Percentiles rank a stretch among this genome's conserved stretches.
phyloP scores from a whole-genome alignment of 1,140 invertebrate species.

The Magallana angulata region DNA sequence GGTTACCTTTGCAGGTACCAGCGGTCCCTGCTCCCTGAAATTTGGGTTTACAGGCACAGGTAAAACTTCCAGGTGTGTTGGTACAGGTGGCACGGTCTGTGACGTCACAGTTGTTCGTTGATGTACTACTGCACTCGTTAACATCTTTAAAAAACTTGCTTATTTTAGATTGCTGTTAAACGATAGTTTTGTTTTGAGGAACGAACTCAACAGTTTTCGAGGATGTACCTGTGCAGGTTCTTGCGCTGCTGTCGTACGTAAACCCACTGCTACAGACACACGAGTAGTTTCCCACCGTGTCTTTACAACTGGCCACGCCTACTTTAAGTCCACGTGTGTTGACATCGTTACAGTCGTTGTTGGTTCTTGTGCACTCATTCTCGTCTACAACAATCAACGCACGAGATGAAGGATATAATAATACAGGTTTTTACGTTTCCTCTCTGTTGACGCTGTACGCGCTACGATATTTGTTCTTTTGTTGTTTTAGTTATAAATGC shows the following conservation, averaged over 20 bases:
- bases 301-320: slow-evolving; percentile 1
- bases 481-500: too few relatives aligned
- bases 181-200: too few relatives aligned
- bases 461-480: too few relatives aligned
- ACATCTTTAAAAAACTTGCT: neutral
- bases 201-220: too few relatives aligned
- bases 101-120: slow-evolving; percentile 42
- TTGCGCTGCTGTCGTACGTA: neutral
- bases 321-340: neutral
- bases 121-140: neutral
- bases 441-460: too few relatives aligned
- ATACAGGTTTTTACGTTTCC: too few relatives aligned
- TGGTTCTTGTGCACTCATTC: neutral
- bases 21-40: slow-evolving; percentile 42
- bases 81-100: slow-evolving; percentile 40
- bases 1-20: slow-evolving; percentile 27
- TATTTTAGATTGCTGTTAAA: neutral
- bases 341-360: slow-evolving; percentile 30
- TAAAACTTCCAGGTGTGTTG: slow-evolving; percentile 49
- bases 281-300: slow-evolving; percentile 20
- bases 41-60: slow-evolving; percentile 48
- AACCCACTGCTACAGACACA: slow-evolving; percentile 9
- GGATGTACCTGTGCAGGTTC: slow-evolving; percentile 32
- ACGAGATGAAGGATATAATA: too few relatives aligned
- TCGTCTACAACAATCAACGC: neutral